Percentiles rank a stretch among this genome's conserved stretches.
Evolutionary conservation across 2,888 invertebrate species (phyloP).

Genomic region (Malthinus flaveolus): DNA sequence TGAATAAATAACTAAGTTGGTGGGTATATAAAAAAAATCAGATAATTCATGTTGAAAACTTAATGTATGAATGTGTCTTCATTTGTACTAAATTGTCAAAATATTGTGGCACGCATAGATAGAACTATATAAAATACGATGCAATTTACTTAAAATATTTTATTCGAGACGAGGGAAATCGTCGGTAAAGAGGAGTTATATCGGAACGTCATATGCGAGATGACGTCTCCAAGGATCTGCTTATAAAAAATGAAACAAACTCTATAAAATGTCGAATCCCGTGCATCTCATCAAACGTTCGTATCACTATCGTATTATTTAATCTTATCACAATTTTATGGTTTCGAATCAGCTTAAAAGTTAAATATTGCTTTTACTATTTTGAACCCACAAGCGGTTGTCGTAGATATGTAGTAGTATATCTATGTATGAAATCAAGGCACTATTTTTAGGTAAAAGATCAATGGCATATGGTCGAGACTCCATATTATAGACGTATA

Average conservation of each 20-base stretch:
- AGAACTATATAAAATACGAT: conserved; percentile 20
- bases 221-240: conserved; percentile 33
- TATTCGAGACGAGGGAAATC: conserved; percentile 36
- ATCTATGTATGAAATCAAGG: no score
- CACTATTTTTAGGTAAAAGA: no score
- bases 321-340: not conserved
- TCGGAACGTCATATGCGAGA: conserved; percentile 33
- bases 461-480: no score
- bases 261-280: conserved; percentile 50
- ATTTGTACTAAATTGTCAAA: conserved; percentile 33
- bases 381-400: no score
- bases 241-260: conserved; percentile 49
- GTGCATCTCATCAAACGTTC: conserved; percentile 48
- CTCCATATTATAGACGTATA: no score
- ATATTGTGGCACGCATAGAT: conserved; percentile 25
- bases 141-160: conserved; percentile 30
- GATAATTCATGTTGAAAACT: conserved; percentile 39
- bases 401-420: no score
- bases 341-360: no score
- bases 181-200: conserved; percentile 41
- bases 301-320: conserved; percentile 6
- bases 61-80: conserved; percentile 37
- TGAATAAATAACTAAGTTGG: conserved; percentile 7
- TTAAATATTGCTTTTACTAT: no score
- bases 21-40: conserved; percentile 30